Evolutionary conservation across 2,888 invertebrate genomes (phyloP).

Genomic region (Melipona beecheii): DNA sequence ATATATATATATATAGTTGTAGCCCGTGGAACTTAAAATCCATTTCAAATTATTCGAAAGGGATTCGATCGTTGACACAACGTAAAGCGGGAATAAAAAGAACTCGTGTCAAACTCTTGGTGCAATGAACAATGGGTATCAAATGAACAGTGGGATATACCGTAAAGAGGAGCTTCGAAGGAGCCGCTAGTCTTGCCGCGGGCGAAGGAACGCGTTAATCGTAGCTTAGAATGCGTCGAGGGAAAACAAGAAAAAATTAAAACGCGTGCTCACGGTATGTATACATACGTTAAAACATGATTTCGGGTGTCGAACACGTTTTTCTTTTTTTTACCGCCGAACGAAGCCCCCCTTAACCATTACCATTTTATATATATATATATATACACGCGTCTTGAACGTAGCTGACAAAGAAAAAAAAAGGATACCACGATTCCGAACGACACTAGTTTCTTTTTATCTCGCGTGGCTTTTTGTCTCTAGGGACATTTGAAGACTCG

Average conservation of each 20-base stretch:
- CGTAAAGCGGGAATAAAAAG: not conserved
- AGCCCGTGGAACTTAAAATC: conserved; percentile 38
- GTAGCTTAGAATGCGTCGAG: conserved; percentile 28
- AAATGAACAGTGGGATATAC: conserved; percentile 21
- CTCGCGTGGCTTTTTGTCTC: conserved; percentile 26
- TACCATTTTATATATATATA: conserved; percentile 45
- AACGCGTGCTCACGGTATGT: conserved; percentile 37
- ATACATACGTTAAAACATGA: conserved; percentile 31
- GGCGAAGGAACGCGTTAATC: conserved; percentile 56
- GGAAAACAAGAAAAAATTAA: not conserved
- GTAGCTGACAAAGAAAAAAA: conserved; percentile 29
- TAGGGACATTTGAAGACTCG: not conserved
- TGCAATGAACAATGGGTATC: conserved; percentile 19
- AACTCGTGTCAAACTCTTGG: not conserved
- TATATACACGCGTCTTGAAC: conserved; percentile 34
- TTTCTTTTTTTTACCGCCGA: conserved; percentile 53
- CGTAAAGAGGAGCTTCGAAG: conserved; percentile 44
- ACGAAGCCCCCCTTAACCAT: conserved; percentile 40
- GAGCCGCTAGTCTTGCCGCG: conserved; percentile 66
- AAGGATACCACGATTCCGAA: conserved; percentile 22
- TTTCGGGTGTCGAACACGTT: conserved; percentile 41
- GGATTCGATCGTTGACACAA: not conserved
- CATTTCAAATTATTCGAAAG: conserved; percentile 12
- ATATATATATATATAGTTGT: not conserved
- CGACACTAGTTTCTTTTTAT: conserved; percentile 41